phyloP scores from a whole-genome alignment of 2,888 invertebrate genomes.

The Drosophila flavopinicola region DNA sequence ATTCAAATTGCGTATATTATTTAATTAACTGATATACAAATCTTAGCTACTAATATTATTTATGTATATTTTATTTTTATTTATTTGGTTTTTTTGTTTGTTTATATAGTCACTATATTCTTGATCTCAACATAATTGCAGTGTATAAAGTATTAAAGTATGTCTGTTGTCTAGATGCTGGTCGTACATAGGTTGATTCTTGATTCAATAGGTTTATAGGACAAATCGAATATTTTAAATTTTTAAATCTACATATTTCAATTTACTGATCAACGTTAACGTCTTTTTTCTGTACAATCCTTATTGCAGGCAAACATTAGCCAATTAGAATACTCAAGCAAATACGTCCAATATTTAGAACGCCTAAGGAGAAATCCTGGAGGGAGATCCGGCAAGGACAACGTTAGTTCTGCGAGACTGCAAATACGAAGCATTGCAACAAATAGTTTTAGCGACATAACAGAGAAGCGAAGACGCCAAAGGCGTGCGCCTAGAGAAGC shows the following conservation, averaged over 20 bases:
- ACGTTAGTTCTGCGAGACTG: slow-evolving; percentile 27
- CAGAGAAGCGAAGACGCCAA: slow-evolving; percentile 34
- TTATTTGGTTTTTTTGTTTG: too few species aligned
- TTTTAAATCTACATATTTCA: background rate
- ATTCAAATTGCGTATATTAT: too few species aligned
- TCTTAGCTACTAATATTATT: too few species aligned
- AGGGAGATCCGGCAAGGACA: background rate
- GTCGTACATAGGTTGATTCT: too few species aligned
- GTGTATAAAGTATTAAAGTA: too few species aligned
- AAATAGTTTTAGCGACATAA: slow-evolving; percentile 57
- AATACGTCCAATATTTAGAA: slow-evolving; percentile 87
- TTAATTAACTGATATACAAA: too few species aligned
- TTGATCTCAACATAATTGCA: too few species aligned
- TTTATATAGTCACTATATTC: too few species aligned
- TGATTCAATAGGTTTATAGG: too few species aligned
- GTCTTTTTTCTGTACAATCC: background rate
- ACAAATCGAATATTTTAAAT: too few species aligned
- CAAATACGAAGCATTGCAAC: slow-evolving; percentile 72
- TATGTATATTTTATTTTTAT: too few species aligned
- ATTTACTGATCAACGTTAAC: background rate
- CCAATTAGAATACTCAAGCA: slow-evolving; percentile 87
- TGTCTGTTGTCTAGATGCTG: too few species aligned
- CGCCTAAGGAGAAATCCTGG: slow-evolving; percentile 71
- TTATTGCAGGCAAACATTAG: slow-evolving; percentile 87
- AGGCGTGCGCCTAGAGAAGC: slow-evolving; percentile 17